Evolutionary conservation across 2,797 vertebrate genomes (phyloP).

Genomic region (Scolopax bukidnonensis): DNA sequence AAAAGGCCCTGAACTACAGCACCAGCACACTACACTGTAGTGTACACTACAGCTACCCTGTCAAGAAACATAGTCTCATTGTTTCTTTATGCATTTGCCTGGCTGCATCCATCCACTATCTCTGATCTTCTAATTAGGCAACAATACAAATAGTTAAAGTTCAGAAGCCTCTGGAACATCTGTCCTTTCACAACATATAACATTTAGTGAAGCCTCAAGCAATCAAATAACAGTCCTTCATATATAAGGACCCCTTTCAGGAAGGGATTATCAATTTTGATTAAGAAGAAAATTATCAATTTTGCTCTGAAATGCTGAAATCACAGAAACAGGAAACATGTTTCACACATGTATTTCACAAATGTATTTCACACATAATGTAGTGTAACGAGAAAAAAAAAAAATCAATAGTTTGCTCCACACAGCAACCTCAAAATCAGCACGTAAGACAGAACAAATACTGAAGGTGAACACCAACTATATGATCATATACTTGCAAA

Average conservation of each 20-base stretch:
- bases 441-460: background rate
- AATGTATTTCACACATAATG: background rate
- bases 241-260: background rate
- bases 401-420: background rate
- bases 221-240: background rate
- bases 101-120: background rate
- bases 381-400: background rate
- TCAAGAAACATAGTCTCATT: background rate
- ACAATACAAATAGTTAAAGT: background rate
- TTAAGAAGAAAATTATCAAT: background rate
- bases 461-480: background rate
- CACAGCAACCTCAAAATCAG: background rate
- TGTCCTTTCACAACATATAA: background rate
- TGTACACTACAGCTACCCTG: background rate
- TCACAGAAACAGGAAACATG: background rate
- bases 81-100: background rate
- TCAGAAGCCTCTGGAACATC: background rate
- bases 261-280: background rate
- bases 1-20: background rate
- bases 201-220: background rate
- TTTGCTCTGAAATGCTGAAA: slow-evolving; percentile 6
- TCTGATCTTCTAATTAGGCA: background rate
- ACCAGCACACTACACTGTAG: background rate
- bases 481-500: background rate
- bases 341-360: background rate